A percentile compares a stretch with the other conserved stretches of the same genome.
These are phyloP conservation scores for Morinoia aosen DNA, from an alignment of 2,888 invertebrate genomes.

Conservation along the genomic window DNA sequence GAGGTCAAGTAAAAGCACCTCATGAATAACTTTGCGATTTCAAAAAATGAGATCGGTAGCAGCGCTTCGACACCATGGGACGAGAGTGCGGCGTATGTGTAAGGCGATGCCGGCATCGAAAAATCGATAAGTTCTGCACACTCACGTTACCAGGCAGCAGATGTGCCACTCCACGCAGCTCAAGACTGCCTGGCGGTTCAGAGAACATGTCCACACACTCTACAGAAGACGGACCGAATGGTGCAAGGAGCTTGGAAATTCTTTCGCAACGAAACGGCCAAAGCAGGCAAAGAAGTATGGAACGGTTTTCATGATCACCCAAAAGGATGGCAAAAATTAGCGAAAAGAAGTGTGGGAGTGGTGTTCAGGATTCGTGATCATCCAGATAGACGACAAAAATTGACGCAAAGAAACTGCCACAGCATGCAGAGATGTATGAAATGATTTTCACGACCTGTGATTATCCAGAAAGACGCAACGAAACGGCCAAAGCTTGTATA, in stretches of 20 bases:
- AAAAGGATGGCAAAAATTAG: too few relatives aligned
- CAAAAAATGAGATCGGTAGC: neutral
- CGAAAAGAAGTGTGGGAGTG: neutral
- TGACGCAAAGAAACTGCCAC: too few relatives aligned
- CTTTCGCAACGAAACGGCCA: neutral
- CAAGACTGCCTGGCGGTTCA: neutral
- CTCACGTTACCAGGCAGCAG: slow-evolving; percentile 22
- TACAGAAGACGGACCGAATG: neutral
- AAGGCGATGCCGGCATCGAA: neutral
- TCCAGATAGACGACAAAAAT: neutral
- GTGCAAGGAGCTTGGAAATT: neutral
- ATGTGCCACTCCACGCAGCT: slow-evolving; percentile 2
- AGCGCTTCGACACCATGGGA: neutral
- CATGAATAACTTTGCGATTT: neutral
- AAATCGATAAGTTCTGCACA: slow-evolving; percentile 42
- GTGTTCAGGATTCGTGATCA: neutral
- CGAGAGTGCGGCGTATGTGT: neutral
- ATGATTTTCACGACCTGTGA: too few relatives aligned
- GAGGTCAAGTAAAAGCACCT: neutral
- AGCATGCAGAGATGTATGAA: too few relatives aligned
- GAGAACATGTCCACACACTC: neutral
- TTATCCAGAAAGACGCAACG: too few relatives aligned
- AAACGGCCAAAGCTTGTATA: neutral
- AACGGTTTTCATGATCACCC: neutral
- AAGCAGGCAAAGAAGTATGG: neutral